These are phyloP conservation scores for Trachops cirrhosus DNA, from an alignment of 2,797 vertebrate genomes.

Conservation along the genomic window DNA sequence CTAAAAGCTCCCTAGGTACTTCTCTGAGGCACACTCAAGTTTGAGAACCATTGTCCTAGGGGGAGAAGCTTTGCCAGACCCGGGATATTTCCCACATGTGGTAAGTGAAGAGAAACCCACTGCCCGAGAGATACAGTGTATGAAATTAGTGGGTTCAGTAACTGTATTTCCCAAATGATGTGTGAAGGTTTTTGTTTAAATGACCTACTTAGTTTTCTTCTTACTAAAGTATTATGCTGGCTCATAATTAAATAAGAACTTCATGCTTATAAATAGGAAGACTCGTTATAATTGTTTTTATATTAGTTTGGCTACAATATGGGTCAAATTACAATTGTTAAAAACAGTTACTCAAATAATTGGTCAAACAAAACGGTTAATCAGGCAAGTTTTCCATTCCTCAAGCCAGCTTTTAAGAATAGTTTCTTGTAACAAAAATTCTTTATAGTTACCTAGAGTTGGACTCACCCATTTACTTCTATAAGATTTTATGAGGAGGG, in stretches of 20 bases:
- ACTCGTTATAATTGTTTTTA: slow-evolving; percentile 22
- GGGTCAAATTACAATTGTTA: not conserved
- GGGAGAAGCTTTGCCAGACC: not conserved
- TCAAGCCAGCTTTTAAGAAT: not conserved
- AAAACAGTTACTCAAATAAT: not conserved
- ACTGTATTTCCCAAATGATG: not conserved
- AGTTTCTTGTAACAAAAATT: not conserved
- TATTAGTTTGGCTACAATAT: not conserved
- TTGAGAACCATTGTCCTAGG: not conserved
- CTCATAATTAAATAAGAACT: not conserved
- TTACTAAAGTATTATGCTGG: not conserved
- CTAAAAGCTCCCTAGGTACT: not conserved
- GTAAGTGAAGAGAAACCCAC: not conserved
- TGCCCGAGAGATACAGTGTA: not conserved
- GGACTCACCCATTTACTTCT: not conserved
- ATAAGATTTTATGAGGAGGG: not conserved
- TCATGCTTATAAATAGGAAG: not conserved
- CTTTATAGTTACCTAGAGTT: not conserved
- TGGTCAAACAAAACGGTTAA: not conserved
- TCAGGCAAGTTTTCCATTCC: not conserved
- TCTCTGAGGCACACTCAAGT: not conserved
- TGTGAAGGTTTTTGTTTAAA: not conserved
- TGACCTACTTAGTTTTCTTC: not conserved
- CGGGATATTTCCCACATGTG: not conserved
- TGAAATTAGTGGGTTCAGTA: not conserved